A percentile compares a stretch with the other conserved stretches of the same genome.
Conservation (phyloP, 2,797 vertebrate species). For the Lepidocolaptes lacrymiger region DNA sequence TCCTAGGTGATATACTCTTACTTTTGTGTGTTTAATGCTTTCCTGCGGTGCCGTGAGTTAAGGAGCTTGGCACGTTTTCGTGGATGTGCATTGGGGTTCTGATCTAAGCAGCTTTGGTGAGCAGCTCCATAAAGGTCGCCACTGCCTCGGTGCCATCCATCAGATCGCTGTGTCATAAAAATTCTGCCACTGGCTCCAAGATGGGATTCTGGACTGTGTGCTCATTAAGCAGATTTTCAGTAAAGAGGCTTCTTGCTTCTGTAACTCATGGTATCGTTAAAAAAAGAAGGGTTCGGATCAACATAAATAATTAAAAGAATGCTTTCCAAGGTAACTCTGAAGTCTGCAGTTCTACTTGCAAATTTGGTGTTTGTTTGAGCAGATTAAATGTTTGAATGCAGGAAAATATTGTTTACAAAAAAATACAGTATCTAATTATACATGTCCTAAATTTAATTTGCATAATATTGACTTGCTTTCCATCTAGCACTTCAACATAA, state of each 20-base stretch:
- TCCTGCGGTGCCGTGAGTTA: rapidly evolving
- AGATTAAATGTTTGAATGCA: neutral
- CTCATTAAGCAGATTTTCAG: neutral
- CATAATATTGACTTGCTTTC: neutral
- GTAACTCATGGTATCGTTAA: rapidly evolving
- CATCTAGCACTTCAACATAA: neutral
- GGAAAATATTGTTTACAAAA: neutral
- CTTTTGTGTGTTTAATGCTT: neutral
- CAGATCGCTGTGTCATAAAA: neutral
- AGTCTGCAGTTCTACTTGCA: neutral
- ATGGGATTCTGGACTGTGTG: neutral
- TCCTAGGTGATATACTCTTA: rapidly evolving
- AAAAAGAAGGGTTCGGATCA: neutral
- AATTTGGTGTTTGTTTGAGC: neutral
- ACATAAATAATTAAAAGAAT: neutral
- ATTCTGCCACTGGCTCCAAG: neutral
- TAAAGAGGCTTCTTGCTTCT: neutral
- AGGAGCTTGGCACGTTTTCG: rapidly evolving
- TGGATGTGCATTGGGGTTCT: neutral
- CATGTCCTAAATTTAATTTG: neutral
- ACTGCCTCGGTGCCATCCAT: neutral
- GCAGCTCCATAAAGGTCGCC: neutral
- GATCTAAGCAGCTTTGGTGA: neutral
- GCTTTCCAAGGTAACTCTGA: neutral
- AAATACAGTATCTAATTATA: neutral